Evolutionary conservation across 2,888 invertebrate species (phyloP), one percentile per base, ranked within the genome.

Genomic region (Aradus depressus): DNA sequence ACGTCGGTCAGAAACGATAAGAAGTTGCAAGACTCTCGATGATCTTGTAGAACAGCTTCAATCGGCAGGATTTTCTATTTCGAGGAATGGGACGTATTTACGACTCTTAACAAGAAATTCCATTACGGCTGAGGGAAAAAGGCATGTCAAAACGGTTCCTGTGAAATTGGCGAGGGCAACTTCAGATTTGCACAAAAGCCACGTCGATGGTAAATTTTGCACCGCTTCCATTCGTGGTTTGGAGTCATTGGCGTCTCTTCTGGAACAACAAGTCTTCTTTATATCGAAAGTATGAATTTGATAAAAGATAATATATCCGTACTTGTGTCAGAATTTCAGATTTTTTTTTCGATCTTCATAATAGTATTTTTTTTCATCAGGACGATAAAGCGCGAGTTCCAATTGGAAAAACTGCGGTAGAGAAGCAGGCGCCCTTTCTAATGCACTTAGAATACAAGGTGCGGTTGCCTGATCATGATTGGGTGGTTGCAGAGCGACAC

Each of bases 361-460:
- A n/a, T n/a, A n/a, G n/a, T n/a, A 10, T 61, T 63, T 31, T 38
- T 53, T 8, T 57, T 6, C 37, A 62, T 48, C 60, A 63, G 54
- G 64, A 65, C 59, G 63, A 65, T 44, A 63, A 65, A 61, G 63
- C 65, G 18, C 53, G 65, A 16, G 63, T 68, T 3, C 63, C 66
- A 3, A 58, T 68, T 32, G 65, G 67, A n/a, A 37, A 67, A 16
- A 60, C 66, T 25, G 67, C 67, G 22, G 69, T 65, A 47, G 65
- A 65, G 44, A 64, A 63, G 42, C 67, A 69, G 60, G 62, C 63
- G 3, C 63, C 64, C 4, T 51, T 64, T 6, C 45, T 64, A 4
- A 63, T 65, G 63, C 62, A 63, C 35, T 31, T 63, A 19, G 61
- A 64, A 18, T 64, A 62, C 48, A 44, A 52, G 18, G 59, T 63